These are phyloP conservation scores for Cyclargus thomasi DNA, from an alignment of 1,140 invertebrate species.

Conservation along the genomic window DNA sequence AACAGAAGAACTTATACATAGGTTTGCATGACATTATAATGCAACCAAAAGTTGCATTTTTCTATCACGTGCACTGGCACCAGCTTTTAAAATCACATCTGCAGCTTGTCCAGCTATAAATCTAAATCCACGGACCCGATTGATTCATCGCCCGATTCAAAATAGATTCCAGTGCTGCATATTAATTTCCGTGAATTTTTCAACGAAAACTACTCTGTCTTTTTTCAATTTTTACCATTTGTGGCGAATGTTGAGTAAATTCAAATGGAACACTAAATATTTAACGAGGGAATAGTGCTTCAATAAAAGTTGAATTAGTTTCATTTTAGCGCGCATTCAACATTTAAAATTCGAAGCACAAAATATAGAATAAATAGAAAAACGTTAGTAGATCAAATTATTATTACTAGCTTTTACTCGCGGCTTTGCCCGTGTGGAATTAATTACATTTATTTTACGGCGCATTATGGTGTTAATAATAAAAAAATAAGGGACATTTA, in stretches of 20 bases:
- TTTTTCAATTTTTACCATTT: constrained; percentile 1
- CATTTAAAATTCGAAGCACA: background rate
- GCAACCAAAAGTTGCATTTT: too few relatives aligned
- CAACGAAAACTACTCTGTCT: background rate
- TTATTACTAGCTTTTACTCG: too few relatives aligned
- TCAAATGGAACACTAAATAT: background rate
- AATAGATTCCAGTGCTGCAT: background rate
- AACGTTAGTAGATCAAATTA: too few relatives aligned
- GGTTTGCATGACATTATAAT: too few relatives aligned
- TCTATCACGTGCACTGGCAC: too few relatives aligned
- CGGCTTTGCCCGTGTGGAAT: too few relatives aligned
- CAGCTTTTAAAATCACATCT: constrained; percentile 4
- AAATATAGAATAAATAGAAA: background rate
- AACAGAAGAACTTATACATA: too few relatives aligned
- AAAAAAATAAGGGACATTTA: too few relatives aligned
- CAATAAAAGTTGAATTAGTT: background rate
- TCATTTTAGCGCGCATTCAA: background rate
- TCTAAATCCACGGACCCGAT: constrained; percentile 12
- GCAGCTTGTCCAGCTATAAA: constrained; percentile 1
- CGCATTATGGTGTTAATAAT: too few relatives aligned
- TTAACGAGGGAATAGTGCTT: background rate
- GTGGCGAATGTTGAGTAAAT: background rate
- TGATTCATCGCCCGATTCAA: constrained; percentile 5
- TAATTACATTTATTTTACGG: too few relatives aligned
- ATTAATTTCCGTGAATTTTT: constrained; percentile 9